Base-by-base conservation (phyloP, 2,797 vertebrate species). In the Toxotes lorentzi region DNA sequence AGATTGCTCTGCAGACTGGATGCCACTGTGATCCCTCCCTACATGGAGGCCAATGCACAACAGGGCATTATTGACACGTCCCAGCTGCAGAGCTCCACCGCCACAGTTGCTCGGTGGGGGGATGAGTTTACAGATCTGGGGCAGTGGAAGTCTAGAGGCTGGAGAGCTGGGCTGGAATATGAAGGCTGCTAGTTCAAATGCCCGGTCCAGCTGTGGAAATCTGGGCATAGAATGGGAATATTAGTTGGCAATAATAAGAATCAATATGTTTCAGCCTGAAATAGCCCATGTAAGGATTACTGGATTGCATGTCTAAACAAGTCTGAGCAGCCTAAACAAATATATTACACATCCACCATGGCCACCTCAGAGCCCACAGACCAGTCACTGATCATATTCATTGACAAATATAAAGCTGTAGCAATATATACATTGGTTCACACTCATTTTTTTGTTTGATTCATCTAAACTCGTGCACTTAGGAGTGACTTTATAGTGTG, bases 41-140 rank as follows among this genome's bases (percentile, higher is more conserved):
- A 60, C 72, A 75, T 73, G 63, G 70, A 88, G 79, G 70, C 77
- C 72, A 58, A 68, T 23, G 63, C 88, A 94, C 92, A 93, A 90
- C 90, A 75, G 89, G 66, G 67, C 86, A 89, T 93, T 91, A 91
- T 84, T 93, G 93, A 94, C 76, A 79, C 50, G 47, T 80, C 88
- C 86, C 93, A 94, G 91, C 93, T 92, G 91, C 83, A 84, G 27
- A 63, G 85, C 80, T 80, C 79, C 58, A 79, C 77, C 81, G 38
- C 67, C 86, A 74, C 92, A 95, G 90, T 90, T 94, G 93, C 87
- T 91, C 67, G 38, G 70, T 58, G 13, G 27, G 27, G 54, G 19
- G 50, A 53, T 4, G 41, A 61, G 9, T 82, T 80, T 61, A 63
- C 43, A 71, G 80, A 86, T 56, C 48, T 54, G 38, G 56, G 65